Base-by-base conservation (phyloP, 2,797 vertebrate genomes). In the Oryzias dopingdopingensis region DNA sequence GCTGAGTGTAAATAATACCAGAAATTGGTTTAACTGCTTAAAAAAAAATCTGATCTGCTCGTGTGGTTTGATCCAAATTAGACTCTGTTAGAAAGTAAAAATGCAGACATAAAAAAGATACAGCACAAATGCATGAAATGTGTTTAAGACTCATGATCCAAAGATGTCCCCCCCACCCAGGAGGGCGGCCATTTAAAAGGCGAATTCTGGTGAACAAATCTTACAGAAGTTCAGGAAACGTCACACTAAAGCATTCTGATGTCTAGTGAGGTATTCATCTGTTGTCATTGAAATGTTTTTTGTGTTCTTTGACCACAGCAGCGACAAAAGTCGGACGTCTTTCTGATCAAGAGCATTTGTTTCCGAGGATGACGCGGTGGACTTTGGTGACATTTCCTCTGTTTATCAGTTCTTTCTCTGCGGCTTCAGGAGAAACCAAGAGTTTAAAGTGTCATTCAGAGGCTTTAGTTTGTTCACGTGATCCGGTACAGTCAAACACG, bases 211-310 rank as follows among this genome's bases (percentile, higher is more conserved):
- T 89, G 87, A 89, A 78, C 60, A 53, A 80, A 77, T 76, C 76
- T 76, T 86, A 79, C 76, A 77, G 85, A 88, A 84, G 84, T 83
- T 85, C 57, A 76, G 77, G 72, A 82, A 72, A 76, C 67, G 82
- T 88, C 81, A 76, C 77, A 83, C 82, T 69, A 75, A 84, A 87
- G 82, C 85, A 86, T 88, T 86, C 84, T 79, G 82, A 88, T 79
- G 82, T 88, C 85, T 81, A 51, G 61, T 89, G 88, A 89, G 89
- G 88, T 89, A 90, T 85, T 71, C 75, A 84, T 86, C 85, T 62
- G 2, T 74, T 77, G 59, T 79, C 57, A 37, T 70, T 64, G 53
- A 44, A 65, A 53, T 70, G 53, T 46, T 56, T 20, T 29, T 14
- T 0, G 20, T 52, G 42, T 50, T 70, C 40, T 58, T 65, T 15